phyloP scores from a whole-genome alignment of 2,797 vertebrate species.

The Zenarchopterus dispar region DNA sequence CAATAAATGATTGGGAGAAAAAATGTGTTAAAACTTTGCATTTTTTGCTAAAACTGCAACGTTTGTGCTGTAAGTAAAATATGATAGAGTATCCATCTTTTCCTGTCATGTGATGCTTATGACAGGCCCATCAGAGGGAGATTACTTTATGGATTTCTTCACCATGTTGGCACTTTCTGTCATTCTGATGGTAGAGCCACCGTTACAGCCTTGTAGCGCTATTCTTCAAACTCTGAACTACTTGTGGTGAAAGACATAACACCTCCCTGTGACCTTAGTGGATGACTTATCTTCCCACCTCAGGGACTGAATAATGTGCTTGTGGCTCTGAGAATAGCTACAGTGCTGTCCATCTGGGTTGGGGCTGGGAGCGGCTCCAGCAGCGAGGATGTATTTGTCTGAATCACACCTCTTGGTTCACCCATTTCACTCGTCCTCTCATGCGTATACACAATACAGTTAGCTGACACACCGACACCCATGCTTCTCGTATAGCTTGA shows the following conservation, averaged over 20 bases:
- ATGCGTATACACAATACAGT: slow-evolving; percentile 16
- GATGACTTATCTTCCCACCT: slow-evolving; percentile 71
- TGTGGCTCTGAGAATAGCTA: slow-evolving; percentile 66
- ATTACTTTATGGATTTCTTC: slow-evolving; percentile 56
- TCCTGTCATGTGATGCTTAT: slow-evolving; percentile 11
- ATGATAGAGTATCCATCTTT: slow-evolving; percentile 24
- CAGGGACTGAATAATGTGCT: slow-evolving; percentile 70
- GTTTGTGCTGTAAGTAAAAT: slow-evolving; percentile 29
- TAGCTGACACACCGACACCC: slow-evolving; percentile 31
- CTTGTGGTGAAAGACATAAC: slow-evolving; percentile 62
- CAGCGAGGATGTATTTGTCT: slow-evolving; percentile 50
- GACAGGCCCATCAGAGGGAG: slow-evolving; percentile 36
- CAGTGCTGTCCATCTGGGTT: slow-evolving; percentile 46
- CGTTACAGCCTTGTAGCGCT: slow-evolving; percentile 46
- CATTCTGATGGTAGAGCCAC: slow-evolving; percentile 41
- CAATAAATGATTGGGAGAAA: too few relatives aligned
- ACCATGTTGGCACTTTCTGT: slow-evolving; percentile 36
- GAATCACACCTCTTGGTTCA: slow-evolving; percentile 52
- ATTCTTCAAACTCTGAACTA: slow-evolving; percentile 65
- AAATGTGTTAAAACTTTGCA: too few relatives aligned
- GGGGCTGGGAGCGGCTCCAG: slow-evolving; percentile 32
- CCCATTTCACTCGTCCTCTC: slow-evolving; percentile 37
- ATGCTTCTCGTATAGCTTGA: slow-evolving; percentile 49
- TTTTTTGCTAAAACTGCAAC: not conserved
- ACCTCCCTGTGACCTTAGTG: slow-evolving; percentile 67